Conservation (phyloP, 2,797 vertebrate species). For the Tokudaia tokunoshimensis region DNA sequence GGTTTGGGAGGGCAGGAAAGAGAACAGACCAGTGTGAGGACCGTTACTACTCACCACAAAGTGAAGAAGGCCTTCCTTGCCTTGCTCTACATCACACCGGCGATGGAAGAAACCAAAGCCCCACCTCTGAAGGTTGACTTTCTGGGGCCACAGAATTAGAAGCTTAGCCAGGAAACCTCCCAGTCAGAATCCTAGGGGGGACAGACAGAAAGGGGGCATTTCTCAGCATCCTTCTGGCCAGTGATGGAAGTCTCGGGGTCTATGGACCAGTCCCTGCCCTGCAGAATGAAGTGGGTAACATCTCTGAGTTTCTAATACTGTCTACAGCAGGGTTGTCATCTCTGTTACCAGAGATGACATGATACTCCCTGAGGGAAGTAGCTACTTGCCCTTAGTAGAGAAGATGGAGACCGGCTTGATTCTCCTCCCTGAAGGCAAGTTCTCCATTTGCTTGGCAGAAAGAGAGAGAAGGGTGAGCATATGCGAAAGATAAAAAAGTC, state of each 20-base stretch:
- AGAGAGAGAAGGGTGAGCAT: background rate
- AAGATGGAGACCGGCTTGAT: background rate
- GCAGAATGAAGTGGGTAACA: background rate
- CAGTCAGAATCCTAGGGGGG: background rate
- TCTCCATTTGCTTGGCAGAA: conserved; percentile 8
- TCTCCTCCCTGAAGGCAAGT: background rate
- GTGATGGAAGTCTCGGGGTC: background rate
- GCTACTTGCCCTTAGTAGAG: background rate
- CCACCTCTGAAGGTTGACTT: background rate
- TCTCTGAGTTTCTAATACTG: background rate
- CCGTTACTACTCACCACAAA: background rate
- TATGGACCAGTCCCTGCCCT: background rate
- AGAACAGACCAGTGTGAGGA: background rate
- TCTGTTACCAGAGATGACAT: background rate
- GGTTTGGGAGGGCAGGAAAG: background rate
- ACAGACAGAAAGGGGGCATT: background rate
- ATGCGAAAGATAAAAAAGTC: background rate
- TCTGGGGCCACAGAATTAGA: conserved; percentile 24
- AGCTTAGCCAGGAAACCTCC: conserved; percentile 26
- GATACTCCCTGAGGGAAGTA: background rate
- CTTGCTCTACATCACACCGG: background rate
- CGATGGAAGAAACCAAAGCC: conserved; percentile 43
- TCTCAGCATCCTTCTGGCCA: background rate
- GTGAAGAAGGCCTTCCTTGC: background rate
- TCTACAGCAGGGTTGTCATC: background rate